Percentiles rank a stretch among this genome's conserved stretches.
Evolutionary conservation across 2,797 vertebrate species (phyloP).

Genomic region (Periophthalmus magnuspinnatus): DNA sequence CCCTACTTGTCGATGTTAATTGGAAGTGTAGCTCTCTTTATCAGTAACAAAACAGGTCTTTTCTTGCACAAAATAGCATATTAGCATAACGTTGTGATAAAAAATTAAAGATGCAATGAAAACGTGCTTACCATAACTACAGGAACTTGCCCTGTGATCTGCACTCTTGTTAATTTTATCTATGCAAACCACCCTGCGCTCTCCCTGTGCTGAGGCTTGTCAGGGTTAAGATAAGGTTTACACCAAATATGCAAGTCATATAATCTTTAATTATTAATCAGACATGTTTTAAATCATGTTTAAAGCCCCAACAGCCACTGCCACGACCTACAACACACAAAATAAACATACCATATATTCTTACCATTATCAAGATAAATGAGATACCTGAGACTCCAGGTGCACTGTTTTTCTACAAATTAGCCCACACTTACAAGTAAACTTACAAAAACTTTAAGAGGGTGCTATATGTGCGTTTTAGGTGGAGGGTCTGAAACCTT

Average conservation of each 20-base stretch:
- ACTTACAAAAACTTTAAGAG: no score
- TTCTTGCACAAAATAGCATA: no score
- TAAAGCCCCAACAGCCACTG: conserved; percentile 30
- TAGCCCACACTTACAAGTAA: no score
- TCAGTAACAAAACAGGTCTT: no score
- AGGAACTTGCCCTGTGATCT: conserved; percentile 10
- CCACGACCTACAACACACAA: conserved; percentile 9
- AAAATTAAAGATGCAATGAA: background rate
- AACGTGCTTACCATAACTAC: background rate
- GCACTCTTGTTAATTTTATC: conserved; percentile 7
- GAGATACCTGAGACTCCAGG: no score
- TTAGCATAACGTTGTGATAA: no score
- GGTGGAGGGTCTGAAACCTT: no score
- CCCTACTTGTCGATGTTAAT: no score
- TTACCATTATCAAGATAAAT: background rate
- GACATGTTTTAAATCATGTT: background rate
- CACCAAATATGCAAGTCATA: background rate
- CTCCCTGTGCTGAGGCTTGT: background rate
- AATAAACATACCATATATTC: conserved; percentile 6
- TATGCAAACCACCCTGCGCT: conserved; percentile 9
- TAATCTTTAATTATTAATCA: background rate
- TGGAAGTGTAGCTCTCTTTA: no score
- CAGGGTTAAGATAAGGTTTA: background rate
- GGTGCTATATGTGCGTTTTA: no score
- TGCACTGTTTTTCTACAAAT: no score